Evolutionary conservation across 2,888 invertebrate genomes (phyloP), one percentile per base, ranked within the genome.

Genomic region (Axea sp.): DNA sequence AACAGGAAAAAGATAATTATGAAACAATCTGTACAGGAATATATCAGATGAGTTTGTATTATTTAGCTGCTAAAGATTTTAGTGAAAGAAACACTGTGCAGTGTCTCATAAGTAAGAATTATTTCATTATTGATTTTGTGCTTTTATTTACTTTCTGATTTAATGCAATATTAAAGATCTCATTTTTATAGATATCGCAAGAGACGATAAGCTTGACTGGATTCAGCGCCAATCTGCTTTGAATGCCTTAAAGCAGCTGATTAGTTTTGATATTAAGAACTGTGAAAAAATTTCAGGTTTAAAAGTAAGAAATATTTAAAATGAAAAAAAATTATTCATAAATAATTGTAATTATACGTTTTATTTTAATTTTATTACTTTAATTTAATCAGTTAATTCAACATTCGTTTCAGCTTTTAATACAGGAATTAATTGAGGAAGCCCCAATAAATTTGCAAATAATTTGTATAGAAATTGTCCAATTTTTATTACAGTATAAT

Each of bases 211-310:
- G 4, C 28, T 80, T 1, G 69, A 76, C n/a, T 82, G 80, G 81
- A 2, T 53, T 0, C 26, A 72, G 0, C 82, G 80, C n/a, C 73
- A 81, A 4, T 57, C 81, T 0, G 85, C 82, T 0, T 37, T 75
- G 3, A 82, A 77, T 5, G 81, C 84, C 0, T 47, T 85, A 0
- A 80, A 77, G 7, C 78, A 81, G 49, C 60, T 86, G 11, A 75
- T 83, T 3, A 53, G 26, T 1, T 74, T 67, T 9, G 74, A 81
- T 39, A 28, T 15, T 1, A 75, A 74, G 22, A 83, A 81, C 64
- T 81, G 82, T 33, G 17, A 75, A 6, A 64, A 76, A 9, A 78
- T 82, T 11, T 43, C 81, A 1, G 57, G 78, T 1, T 17, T 76
- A 14, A 68, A 78, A 24, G 83, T 59, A 80, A 19, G 77, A 79